phyloP scores from a whole-genome alignment of 2,888 invertebrate species.

The Diarsia dahlii region DNA sequence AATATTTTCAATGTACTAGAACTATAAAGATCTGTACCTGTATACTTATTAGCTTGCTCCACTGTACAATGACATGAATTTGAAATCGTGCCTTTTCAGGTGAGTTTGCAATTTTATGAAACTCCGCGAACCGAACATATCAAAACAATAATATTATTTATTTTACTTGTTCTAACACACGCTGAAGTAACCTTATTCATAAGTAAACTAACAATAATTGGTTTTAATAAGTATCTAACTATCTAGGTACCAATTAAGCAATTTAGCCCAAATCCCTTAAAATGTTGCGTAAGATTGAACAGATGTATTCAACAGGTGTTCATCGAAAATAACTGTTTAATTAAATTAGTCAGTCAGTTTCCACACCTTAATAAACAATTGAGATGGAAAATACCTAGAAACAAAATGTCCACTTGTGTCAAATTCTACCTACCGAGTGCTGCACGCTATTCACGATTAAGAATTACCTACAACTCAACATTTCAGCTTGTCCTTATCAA shows the following conservation, averaged over 20 bases:
- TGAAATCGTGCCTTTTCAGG: slow-evolving; percentile 12
- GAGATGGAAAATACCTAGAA: slow-evolving; percentile 6
- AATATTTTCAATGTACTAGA: too few relatives aligned
- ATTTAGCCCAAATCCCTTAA: neutral
- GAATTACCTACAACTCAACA: slow-evolving; percentile 38
- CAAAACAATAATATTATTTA: neutral
- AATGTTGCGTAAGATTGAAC: slow-evolving; percentile 5
- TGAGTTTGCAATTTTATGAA: slow-evolving; percentile 3
- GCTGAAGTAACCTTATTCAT: neutral
- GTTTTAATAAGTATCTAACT: neutral
- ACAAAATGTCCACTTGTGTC: slow-evolving; percentile 33
- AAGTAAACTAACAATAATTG: slow-evolving; percentile 2
- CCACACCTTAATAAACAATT: slow-evolving; percentile 10
- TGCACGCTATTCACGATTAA: slow-evolving; percentile 32
- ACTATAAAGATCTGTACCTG: too few relatives aligned
- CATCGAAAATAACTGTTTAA: slow-evolving; percentile 11
- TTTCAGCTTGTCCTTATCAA: slow-evolving; percentile 69
- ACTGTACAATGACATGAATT: slow-evolving; percentile 4
- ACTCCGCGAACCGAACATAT: neutral
- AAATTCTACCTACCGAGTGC: slow-evolving; percentile 38
- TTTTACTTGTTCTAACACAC: slow-evolving; percentile 3
- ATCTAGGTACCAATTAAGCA: neutral
- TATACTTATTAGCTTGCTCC: too few relatives aligned
- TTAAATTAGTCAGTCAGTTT: slow-evolving; percentile 4
- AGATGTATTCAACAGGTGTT: slow-evolving; percentile 34